Evolutionary conservation across 2,113 vertebrate species (phyloP), one percentile per base, ranked within the genome.

Genomic region (Indri indri): DNA sequence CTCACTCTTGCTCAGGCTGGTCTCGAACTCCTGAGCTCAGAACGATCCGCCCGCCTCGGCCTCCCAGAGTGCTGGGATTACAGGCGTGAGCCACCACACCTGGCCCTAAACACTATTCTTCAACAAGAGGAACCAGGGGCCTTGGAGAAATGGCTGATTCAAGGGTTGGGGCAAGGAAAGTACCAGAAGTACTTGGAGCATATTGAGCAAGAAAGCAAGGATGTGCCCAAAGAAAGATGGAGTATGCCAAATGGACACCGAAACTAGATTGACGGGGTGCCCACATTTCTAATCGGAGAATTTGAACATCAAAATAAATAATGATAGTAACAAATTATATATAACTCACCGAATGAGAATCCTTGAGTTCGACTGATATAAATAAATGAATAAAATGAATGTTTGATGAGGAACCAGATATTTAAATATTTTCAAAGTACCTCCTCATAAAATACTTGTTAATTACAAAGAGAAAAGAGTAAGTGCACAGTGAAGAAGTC

Each of bases 341-440:
- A 96, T 80, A 94, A 87, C 32, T 65, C 37, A 70, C 25, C 80
- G 50, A 91, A 81, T 93, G 30, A 88, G 77, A 94, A 85, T 47
- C 37, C 68, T 65, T 40, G 18, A 70, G 7, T 93, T 47, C 0
- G 2, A 40, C 8, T 91, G 65, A 91, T 52, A 80, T 77, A 97
- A 97, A 86, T 92, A 92, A 95, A 59, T 76, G 80, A 96, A 88
- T 92, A 86, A 88, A 92, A 80, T 89, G 25, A 91, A 96, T 84
- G n/a, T 95, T 61, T 90, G 89, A 93, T 85, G 45, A 96, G 37
- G 73, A 95, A 93, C 50, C 87, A 16, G 61, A 54, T 83, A 96
- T 74, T 91, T 84, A 88, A 90, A 76, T 95, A 86, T 91, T 89
- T 90, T 88, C 93, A 66, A 85, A 91, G 54, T 59, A 45, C 8